These are phyloP conservation scores for Drosophila pseudoobscura DNA, from an alignment of 1,140 invertebrate species.

Conservation along the genomic window DNA sequence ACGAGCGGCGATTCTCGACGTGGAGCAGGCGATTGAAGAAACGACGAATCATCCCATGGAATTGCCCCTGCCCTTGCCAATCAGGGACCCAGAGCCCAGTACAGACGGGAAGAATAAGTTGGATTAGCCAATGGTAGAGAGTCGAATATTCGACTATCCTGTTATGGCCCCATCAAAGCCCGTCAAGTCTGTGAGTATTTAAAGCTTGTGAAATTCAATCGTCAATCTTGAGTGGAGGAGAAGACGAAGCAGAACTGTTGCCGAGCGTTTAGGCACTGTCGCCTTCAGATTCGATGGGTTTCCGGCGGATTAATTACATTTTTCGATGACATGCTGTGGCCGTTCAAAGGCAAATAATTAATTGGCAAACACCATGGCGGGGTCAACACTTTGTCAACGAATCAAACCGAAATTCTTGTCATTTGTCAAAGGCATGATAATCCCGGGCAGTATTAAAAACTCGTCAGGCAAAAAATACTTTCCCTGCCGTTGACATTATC, in stretches of 20 bases:
- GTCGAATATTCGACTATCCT: neutral
- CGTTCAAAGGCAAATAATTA: constrained; percentile 63
- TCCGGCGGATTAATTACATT: constrained; percentile 62
- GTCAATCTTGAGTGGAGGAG: too few species aligned
- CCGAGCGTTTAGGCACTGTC: too few species aligned
- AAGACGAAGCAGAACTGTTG: too few species aligned
- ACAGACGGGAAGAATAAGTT: too few species aligned
- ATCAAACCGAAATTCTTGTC: constrained; percentile 31
- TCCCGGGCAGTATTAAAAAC: constrained; percentile 69
- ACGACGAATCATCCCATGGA: neutral
- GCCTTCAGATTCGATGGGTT: neutral
- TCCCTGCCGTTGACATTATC: constrained; percentile 68
- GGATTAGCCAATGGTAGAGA: too few species aligned
- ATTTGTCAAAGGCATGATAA: constrained; percentile 63
- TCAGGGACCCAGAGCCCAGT: too few species aligned
- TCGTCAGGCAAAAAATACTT: constrained; percentile 65
- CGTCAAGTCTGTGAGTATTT: constrained; percentile 45
- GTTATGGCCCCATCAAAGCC: constrained; percentile 55
- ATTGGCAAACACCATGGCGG: constrained; percentile 58
- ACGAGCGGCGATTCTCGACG: too few species aligned
- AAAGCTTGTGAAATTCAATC: too few species aligned
- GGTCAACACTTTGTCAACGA: constrained; percentile 62
- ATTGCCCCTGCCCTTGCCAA: too few species aligned
- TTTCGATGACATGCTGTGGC: constrained; percentile 35
- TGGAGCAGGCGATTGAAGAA: too few species aligned